Base-by-base conservation (phyloP, 2,888 invertebrate genomes). In the Polymixis flavicincta region DNA sequence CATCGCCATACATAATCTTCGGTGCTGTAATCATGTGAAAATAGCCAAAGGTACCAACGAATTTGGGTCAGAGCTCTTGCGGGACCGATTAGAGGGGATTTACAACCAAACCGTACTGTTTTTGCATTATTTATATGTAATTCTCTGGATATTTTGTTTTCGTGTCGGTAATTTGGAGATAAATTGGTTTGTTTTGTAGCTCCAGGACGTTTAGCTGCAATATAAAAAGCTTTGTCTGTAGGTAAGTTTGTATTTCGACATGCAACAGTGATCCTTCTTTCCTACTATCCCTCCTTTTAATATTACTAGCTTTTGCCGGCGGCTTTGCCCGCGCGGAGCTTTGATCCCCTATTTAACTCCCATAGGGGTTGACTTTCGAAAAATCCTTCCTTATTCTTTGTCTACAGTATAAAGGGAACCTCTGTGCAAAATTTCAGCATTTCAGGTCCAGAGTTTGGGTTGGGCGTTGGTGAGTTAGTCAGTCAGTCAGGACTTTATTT, bases 71-170 rank as follows among this genome's bases (percentile, higher is more conserved):
- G 85, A 79, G 81, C 80, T 77, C 89, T 86, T 85, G 66, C 70
- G 89, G 89, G 89, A 87, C 80, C 85, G 87, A 88, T 89, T 87
- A 84, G 68, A 72, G 28, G 60, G 88, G 87, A 90, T 90, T 90
- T 89, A 90, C 85, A 86, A 79, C 85, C 82, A 73, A 89, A 86
- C 85, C 88, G 83, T 82, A 86, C 80, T 83, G 84, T 87, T 86
- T 89, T 84, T 83, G 78, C 78, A 85, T 87, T 90, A 87, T 87
- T 87, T 88, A 88, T 86, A 80, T 82, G 71, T 78, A 82, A 86
- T 85, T 71, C 85, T 82, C 68, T 74, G 61, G 83, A 74, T 79
- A 81, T 76, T 80, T 83, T 78, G 71, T 74, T 71, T n/a, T 77
- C 54, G 68, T 71, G 60, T 57, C 32, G 50, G 61, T 75, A 76